phyloP scores from a whole-genome alignment of 2,888 invertebrate genomes.

The Harpalus rufipes region DNA sequence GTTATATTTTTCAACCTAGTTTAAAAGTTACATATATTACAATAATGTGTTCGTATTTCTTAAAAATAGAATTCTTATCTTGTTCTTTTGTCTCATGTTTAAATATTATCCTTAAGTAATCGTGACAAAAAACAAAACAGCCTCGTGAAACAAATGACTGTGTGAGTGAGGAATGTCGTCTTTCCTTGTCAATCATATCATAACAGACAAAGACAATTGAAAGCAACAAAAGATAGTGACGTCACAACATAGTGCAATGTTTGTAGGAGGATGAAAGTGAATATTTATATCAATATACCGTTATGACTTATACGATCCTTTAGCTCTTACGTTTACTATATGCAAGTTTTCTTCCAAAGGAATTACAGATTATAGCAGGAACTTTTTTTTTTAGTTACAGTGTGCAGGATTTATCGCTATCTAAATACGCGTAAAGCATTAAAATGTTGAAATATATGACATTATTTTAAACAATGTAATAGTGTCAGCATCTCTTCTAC shows the following conservation, averaged over 20 bases:
- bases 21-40: too few relatives aligned
- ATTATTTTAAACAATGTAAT: background rate
- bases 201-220: background rate
- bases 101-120: background rate
- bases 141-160: background rate
- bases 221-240: background rate
- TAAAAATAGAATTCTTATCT: background rate
- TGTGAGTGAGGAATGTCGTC: background rate
- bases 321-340: too few relatives aligned
- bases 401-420: too few relatives aligned
- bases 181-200: background rate
- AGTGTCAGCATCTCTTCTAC: background rate
- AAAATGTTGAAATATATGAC: conserved; percentile 10
- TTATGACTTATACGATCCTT: too few relatives aligned
- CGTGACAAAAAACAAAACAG: conserved; percentile 5
- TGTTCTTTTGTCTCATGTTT: background rate
- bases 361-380: too few relatives aligned
- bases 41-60: background rate
- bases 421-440: background rate
- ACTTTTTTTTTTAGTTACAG: too few relatives aligned
- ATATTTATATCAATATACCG: background rate
- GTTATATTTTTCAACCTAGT: too few relatives aligned
- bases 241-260: background rate
- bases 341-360: too few relatives aligned
- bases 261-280: background rate